Percentiles rank a stretch among this genome's conserved stretches.
These are phyloP conservation scores for Phocides pigmalion DNA, from an alignment of 1,140 invertebrate species.

Conservation along the genomic window DNA sequence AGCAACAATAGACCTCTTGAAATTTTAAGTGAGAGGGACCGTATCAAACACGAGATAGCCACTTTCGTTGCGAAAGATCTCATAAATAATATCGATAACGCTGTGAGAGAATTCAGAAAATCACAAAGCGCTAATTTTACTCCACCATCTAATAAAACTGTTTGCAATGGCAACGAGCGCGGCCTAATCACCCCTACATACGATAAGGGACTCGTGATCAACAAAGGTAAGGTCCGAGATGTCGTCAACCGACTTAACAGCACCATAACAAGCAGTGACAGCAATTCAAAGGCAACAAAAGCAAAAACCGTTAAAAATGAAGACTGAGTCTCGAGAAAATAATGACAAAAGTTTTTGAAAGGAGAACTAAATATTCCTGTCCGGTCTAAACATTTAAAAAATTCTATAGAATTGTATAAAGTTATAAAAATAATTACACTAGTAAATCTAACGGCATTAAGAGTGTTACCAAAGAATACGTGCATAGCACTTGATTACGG, in stretches of 20 bases:
- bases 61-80: slow-evolving; percentile 78
- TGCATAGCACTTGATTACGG: slow-evolving; percentile 19
- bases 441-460: slow-evolving; percentile 55
- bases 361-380: slow-evolving; percentile 3
- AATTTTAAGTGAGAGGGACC: slow-evolving; percentile 67
- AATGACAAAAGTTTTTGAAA: slow-evolving; percentile 1
- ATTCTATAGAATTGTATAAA: slow-evolving; percentile 21
- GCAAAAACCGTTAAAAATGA: slow-evolving; percentile 55
- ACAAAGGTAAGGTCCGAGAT: slow-evolving; percentile 80
- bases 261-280: slow-evolving; percentile 55
- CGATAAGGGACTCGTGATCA: slow-evolving; percentile 77
- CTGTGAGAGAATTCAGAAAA: slow-evolving; percentile 71
- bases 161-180: slow-evolving; percentile 69
- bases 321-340: slow-evolving; percentile 60
- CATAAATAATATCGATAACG: slow-evolving; percentile 75
- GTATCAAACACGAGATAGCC: slow-evolving; percentile 78
- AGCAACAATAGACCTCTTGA: slow-evolving; percentile 50
- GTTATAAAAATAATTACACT: slow-evolving; percentile 49
- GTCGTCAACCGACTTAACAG: slow-evolving; percentile 79
- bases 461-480: slow-evolving; percentile 19
- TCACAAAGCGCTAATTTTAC: slow-evolving; percentile 67
- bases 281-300: slow-evolving; percentile 52
- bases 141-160: slow-evolving; percentile 45
- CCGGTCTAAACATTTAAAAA: slow-evolving; percentile 52
- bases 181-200: slow-evolving; percentile 72